A percentile compares a stretch with the other conserved stretches of the same genome.
These are phyloP conservation scores for Empis stercorea DNA, from an alignment of 2,888 invertebrate species.

Conservation along the genomic window DNA sequence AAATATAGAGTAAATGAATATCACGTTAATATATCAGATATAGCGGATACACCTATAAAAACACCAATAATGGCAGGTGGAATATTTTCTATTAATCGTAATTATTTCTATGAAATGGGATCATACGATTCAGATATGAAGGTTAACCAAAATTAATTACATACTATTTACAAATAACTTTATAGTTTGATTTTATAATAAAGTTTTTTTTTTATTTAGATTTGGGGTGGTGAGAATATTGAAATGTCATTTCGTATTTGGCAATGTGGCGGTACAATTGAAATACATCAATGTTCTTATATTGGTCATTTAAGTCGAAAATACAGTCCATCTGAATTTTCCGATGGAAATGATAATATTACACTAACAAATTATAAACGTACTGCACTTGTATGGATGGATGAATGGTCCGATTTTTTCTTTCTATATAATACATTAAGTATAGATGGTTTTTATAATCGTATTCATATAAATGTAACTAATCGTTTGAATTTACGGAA, in stretches of 20 bases:
- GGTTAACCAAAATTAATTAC: constrained; percentile 14
- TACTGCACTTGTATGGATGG: constrained; percentile 96
- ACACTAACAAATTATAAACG: constrained; percentile 82
- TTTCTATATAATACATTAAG: constrained; percentile 62
- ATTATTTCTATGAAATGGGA: constrained; percentile 78
- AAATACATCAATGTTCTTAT: constrained; percentile 85
- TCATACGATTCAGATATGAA: constrained; percentile 87
- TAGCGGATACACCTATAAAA: constrained; percentile 60
- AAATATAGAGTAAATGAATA: no score
- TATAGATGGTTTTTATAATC: background rate
- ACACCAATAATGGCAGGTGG: constrained; percentile 93
- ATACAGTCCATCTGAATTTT: constrained; percentile 90
- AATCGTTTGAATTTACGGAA: constrained; percentile 55
- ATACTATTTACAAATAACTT: background rate
- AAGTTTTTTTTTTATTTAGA: constrained; percentile 27
- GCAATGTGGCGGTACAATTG: constrained; percentile 86
- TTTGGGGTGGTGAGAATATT: constrained; percentile 98
- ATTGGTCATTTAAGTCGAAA: constrained; percentile 89
- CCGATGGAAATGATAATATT: constrained; percentile 70
- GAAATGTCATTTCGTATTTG: constrained; percentile 94
- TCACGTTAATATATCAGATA: no score
- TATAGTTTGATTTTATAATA: background rate
- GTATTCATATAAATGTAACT: constrained; percentile 34
- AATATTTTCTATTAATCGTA: constrained; percentile 65
- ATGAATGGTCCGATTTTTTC: constrained; percentile 88